Percentiles rank a stretch among this genome's conserved stretches.
These are phyloP conservation scores for Erpetoichthys calabaricus DNA, from an alignment of 2,797 vertebrate species.

Conservation along the genomic window DNA sequence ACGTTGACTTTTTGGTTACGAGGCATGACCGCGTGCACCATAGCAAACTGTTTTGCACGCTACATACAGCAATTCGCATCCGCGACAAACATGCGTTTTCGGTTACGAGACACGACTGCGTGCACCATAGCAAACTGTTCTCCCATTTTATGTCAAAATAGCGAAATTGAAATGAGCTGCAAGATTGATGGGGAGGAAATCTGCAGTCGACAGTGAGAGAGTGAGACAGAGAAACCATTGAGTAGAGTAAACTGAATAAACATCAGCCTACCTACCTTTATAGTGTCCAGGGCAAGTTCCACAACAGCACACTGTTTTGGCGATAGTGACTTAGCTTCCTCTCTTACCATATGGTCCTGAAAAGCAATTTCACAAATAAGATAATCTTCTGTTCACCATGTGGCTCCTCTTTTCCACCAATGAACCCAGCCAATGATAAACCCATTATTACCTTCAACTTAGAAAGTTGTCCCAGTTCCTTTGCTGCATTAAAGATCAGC, in stretches of 20 bases:
- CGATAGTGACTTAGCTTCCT: constrained; percentile 88
- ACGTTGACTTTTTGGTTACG: too few species aligned
- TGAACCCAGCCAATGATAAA: accelerated
- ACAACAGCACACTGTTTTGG: constrained; percentile 96
- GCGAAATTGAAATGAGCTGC: too few species aligned
- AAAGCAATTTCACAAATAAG: not conserved
- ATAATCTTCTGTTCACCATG: not conserved
- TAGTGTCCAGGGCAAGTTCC: constrained; percentile 88
- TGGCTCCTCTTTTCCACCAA: not conserved
- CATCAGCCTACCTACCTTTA: constrained; percentile 61
- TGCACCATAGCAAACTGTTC: too few species aligned
- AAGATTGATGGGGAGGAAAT: too few species aligned
- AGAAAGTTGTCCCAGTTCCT: constrained; percentile 92
- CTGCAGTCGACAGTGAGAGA: not conserved
- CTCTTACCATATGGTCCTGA: constrained; percentile 95
- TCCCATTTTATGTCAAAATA: too few species aligned
- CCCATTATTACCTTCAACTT: constrained; percentile 73
- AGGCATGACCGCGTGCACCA: too few species aligned
- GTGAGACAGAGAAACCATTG: constrained; percentile 1
- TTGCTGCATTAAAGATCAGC: constrained; percentile 95
- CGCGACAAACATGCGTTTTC: too few species aligned
- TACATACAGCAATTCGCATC: too few species aligned
- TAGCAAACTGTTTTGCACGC: too few species aligned
- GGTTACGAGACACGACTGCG: too few species aligned
- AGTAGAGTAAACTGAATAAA: too few species aligned